Evolutionary conservation across 2,113 vertebrate species (phyloP), one percentile per base, ranked within the genome.

Genomic region (Myodes glareolus): DNA sequence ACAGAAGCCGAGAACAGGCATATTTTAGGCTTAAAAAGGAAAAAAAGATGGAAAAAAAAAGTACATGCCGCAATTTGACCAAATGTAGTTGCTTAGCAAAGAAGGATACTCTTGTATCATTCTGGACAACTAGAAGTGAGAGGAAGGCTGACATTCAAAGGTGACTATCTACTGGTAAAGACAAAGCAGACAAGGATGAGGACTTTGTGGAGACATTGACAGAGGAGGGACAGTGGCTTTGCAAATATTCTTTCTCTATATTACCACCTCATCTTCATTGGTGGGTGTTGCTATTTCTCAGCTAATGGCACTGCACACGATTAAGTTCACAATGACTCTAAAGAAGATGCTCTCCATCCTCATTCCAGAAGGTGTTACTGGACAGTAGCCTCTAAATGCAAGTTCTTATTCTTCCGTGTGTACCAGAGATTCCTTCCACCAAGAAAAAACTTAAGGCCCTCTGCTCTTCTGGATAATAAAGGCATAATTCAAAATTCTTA

Each of bases 61-160:
- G 31, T 17, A 7, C 17, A 77, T 88, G 92, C 78, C 96, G 17
- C 45, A 27, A 87, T 94, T 85, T 96, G 47, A 94, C 93, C 61
- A 5, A 33, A 3, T 93, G 36, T 94, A 85, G 52, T 94, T 95
- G 97, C 94, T 98, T 97, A 98, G 88, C 68, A 95, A 96, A 89
- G n/a, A 73, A 78, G 97, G 88, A 92, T 72, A 72, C 97, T 95
- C 96, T 96, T 52, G 17, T 84, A 36, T 91, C 25, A 78, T 94
- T 82, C 67, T 29, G 72, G 39, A n/a, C 31, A 70, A 27, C 61
- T 95, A 65, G 89, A 80, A 55, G 61, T 67, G 52, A 97, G 76
- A 42, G 68, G 72, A 88, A 96, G 78, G 50, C 50, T 19, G 94
- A 50, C 42, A 91, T 84, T 93, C n/a, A 88, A 81, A 50, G 70